Conservation (phyloP, 2,888 invertebrate species). For the Thereva unica region DNA sequence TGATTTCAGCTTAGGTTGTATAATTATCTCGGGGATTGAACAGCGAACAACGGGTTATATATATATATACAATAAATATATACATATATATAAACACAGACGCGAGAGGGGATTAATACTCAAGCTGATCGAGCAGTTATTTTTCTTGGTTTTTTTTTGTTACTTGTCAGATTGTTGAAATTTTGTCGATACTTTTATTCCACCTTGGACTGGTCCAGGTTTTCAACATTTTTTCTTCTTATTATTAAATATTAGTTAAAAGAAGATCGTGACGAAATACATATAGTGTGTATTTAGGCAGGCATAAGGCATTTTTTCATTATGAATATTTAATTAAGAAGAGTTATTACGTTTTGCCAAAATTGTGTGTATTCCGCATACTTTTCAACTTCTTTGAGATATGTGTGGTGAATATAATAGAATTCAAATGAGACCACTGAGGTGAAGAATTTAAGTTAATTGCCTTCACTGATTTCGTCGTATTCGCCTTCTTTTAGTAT, state of each 20-base stretch:
- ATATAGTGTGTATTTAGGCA: background rate
- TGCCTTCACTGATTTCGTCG: slow-evolving; percentile 1
- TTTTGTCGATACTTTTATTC: too few relatives aligned
- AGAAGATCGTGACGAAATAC: slow-evolving; percentile 16
- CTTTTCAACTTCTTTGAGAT: slow-evolving; percentile 11
- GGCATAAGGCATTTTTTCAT: background rate
- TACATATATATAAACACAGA: too few relatives aligned
- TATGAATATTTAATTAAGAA: slow-evolving; percentile 9
- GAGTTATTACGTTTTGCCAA: slow-evolving; percentile 6
- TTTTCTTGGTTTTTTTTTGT: too few relatives aligned
- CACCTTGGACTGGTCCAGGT: too few relatives aligned
- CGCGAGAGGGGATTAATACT: too few relatives aligned
- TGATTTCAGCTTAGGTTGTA: background rate
- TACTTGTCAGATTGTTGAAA: too few relatives aligned
- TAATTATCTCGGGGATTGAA: too few relatives aligned
- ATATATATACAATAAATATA: too few relatives aligned
- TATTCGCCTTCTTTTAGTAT: too few relatives aligned
- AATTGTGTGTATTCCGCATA: slow-evolving; percentile 3
- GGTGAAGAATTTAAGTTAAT: slow-evolving; percentile 34
- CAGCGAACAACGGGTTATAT: too few relatives aligned
- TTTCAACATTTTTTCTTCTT: too few relatives aligned
- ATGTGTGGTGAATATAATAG: slow-evolving; percentile 14
- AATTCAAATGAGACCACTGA: slow-evolving; percentile 24
- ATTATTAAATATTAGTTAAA: background rate
- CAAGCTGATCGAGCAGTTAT: too few relatives aligned